These are phyloP conservation scores for Parnassius glacialis DNA, from an alignment of 2,888 invertebrate genomes.

Conservation along the genomic window DNA sequence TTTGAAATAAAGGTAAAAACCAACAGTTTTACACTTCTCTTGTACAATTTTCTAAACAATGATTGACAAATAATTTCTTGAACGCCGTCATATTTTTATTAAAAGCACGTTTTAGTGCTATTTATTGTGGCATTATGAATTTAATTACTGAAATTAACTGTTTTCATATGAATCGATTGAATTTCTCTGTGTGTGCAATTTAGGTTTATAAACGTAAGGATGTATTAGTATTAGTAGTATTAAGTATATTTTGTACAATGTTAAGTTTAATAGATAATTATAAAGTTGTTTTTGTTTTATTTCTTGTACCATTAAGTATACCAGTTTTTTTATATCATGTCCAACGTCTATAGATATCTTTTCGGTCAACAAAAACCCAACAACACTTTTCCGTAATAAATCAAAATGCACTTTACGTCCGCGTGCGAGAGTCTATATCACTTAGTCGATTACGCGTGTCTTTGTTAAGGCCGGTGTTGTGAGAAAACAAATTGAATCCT, in stretches of 20 bases:
- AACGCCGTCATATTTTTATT: constrained; percentile 7
- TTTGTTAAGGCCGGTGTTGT: too few species aligned
- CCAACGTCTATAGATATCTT: too few species aligned
- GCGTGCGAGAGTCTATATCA: too few species aligned
- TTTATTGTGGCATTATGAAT: constrained; percentile 8
- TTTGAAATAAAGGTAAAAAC: too few species aligned
- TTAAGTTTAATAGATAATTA: constrained; percentile 71
- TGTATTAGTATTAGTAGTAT: constrained; percentile 47
- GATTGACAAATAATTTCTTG: not conserved
- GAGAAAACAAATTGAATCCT: too few species aligned
- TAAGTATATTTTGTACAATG: constrained; percentile 52
- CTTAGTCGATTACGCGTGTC: too few species aligned
- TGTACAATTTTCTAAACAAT: not conserved
- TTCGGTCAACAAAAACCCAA: too few species aligned
- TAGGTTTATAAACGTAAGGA: constrained; percentile 64
- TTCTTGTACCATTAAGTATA: constrained; percentile 17
- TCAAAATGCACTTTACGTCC: too few species aligned
- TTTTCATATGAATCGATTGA: constrained; percentile 10
- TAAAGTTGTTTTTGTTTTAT: constrained; percentile 36
- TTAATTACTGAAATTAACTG: not conserved
- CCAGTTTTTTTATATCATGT: too few species aligned
- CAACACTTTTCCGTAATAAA: too few species aligned
- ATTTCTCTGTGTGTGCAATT: constrained; percentile 45
- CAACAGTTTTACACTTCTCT: too few species aligned
- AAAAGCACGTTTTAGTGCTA: constrained; percentile 36